These are phyloP conservation scores for Lepidochrysops patricia DNA, from an alignment of 2,888 invertebrate genomes.

Conservation along the genomic window DNA sequence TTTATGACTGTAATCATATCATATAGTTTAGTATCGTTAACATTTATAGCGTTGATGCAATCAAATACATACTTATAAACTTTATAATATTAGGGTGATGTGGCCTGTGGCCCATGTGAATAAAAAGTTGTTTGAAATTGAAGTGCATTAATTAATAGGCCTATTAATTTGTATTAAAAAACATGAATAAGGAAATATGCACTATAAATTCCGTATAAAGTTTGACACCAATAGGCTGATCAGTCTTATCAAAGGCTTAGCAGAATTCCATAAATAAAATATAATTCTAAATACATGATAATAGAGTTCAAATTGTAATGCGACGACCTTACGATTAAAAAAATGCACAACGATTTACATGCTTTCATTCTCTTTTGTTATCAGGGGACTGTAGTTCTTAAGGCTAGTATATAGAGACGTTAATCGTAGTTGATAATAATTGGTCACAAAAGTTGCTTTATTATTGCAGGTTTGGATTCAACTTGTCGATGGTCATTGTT, in stretches of 20 bases:
- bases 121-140: too few relatives aligned
- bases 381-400: constrained; percentile 17
- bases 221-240: constrained; percentile 24
- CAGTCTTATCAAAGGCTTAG: constrained; percentile 25
- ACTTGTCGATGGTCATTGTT: constrained; percentile 29
- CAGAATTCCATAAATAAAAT: constrained; percentile 24
- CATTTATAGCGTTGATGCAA: background rate
- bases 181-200: constrained; percentile 21
- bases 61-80: too few relatives aligned
- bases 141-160: background rate
- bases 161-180: constrained; percentile 13
- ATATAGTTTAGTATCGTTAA: too few relatives aligned
- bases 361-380: constrained; percentile 19
- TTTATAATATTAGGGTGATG: too few relatives aligned
- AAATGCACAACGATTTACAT: constrained; percentile 31
- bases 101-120: too few relatives aligned
- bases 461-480: constrained; percentile 15
- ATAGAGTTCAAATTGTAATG: constrained; percentile 30
- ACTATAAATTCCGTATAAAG: constrained; percentile 13
- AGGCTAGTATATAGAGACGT: background rate
- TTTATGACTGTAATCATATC: background rate
- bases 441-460: constrained; percentile 1
- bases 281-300: constrained; percentile 19
- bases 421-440: background rate
- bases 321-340: constrained; percentile 26